These are phyloP conservation scores for Hoplias malabaricus DNA, from an alignment of 2,113 vertebrate species.

Conservation along the genomic window DNA sequence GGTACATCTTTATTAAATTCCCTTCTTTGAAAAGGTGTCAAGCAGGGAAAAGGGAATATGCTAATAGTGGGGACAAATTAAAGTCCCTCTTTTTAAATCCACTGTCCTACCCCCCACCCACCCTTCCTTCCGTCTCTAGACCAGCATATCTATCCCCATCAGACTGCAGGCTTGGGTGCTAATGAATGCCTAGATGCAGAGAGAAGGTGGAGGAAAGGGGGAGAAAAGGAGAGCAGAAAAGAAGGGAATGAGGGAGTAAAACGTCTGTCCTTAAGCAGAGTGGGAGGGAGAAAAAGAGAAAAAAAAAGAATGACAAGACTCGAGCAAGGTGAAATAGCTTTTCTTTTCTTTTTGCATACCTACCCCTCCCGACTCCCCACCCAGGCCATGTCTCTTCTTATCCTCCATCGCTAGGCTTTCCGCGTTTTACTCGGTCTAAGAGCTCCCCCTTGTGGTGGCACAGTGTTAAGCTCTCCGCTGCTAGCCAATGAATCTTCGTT, in stretches of 20 bases:
- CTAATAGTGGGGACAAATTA: constrained; percentile 77
- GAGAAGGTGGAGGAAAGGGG: constrained; percentile 33
- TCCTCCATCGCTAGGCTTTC: not conserved
- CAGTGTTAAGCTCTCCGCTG: constrained; percentile 32
- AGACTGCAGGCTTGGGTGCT: constrained; percentile 62
- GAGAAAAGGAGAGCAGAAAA: constrained; percentile 37
- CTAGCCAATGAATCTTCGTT: constrained; percentile 59
- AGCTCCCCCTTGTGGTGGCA: constrained; percentile 93
- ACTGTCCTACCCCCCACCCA: constrained; percentile 45
- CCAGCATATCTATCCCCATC: constrained; percentile 56
- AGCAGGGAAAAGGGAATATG: constrained; percentile 82
- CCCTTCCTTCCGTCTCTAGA: constrained; percentile 47
- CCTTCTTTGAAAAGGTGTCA: constrained; percentile 84
- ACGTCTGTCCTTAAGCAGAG: constrained; percentile 67
- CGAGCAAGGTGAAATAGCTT: constrained; percentile 82
- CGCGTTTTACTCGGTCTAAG: constrained; percentile 76
- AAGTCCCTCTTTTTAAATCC: constrained; percentile 62
- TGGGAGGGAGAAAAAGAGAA: constrained; percentile 57
- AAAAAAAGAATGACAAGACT: constrained; percentile 69
- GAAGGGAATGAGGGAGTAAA: constrained; percentile 59
- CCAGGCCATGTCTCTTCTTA: constrained; percentile 33
- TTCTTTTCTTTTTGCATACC: constrained; percentile 81
- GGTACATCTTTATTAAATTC: constrained; percentile 98
- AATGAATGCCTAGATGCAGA: constrained; percentile 46
- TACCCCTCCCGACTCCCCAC: constrained; percentile 60